Percentiles rank a stretch among this genome's conserved stretches.
Evolutionary conservation across 1,140 invertebrate species (phyloP).

Genomic region (Scaptodrosophila lebanonensis): DNA sequence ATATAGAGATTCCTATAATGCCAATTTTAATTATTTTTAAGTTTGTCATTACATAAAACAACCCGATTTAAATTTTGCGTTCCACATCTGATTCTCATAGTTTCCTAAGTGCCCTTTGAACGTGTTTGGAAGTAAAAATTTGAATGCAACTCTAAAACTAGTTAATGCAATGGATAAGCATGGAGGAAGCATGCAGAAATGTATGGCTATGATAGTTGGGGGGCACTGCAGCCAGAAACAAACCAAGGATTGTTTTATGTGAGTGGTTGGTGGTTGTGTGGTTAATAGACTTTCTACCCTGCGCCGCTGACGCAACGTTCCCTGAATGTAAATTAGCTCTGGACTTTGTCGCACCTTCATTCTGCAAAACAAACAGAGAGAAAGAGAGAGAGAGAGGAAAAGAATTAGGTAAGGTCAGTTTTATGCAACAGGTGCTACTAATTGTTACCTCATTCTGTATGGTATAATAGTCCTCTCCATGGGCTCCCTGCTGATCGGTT

Average conservation of each 20-base stretch:
- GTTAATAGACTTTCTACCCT: constrained; percentile 72
- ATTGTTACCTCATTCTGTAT: constrained; percentile 88
- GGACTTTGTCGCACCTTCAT: constrained; percentile 63
- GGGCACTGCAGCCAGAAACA: too few relatives aligned
- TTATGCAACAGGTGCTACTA: constrained; percentile 17
- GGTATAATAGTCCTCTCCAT: constrained; percentile 84
- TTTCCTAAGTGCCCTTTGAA: too few relatives aligned
- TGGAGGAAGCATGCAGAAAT: too few relatives aligned
- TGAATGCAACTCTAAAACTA: too few relatives aligned
- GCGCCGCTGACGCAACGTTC: constrained; percentile 39
- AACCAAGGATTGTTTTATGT: constrained; percentile 43
- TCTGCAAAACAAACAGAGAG: constrained; percentile 49
- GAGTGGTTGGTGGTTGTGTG: constrained; percentile 38
- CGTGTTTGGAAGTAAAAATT: too few relatives aligned
- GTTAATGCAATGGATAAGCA: too few relatives aligned
- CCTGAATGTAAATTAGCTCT: constrained; percentile 29
- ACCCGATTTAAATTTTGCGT: too few relatives aligned
- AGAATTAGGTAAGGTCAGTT: neutral
- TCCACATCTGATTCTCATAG: too few relatives aligned
- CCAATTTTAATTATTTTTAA: too few relatives aligned
- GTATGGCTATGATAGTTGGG: neutral
- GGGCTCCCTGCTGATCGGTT: constrained; percentile 77
- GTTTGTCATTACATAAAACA: too few relatives aligned
- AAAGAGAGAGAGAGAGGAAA: neutral
- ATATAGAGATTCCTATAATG: too few relatives aligned